These are phyloP conservation scores for Chromobotia macracanthus DNA, from an alignment of 2,797 vertebrate species.

Conservation along the genomic window DNA sequence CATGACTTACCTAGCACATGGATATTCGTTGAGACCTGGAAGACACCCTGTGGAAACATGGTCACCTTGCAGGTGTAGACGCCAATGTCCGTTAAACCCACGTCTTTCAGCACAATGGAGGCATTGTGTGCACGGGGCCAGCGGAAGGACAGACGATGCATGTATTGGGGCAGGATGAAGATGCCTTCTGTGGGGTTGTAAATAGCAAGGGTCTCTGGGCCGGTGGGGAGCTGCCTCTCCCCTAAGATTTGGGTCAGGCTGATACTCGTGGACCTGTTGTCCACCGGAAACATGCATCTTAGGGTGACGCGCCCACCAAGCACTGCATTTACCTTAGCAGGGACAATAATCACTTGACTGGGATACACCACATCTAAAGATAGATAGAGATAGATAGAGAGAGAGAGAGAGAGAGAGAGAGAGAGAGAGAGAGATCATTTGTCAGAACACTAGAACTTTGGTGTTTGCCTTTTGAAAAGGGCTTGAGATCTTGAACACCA, in stretches of 20 bases:
- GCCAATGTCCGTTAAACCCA: slow-evolving; percentile 91
- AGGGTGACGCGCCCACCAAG: slow-evolving; percentile 94
- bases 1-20: slow-evolving; percentile 91
- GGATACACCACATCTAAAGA: slow-evolving; percentile 76
- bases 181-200: slow-evolving; percentile 96
- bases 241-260: slow-evolving; percentile 93
- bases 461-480: slow-evolving; percentile 13
- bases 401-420: slow-evolving; percentile 38
- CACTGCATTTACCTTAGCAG: slow-evolving; percentile 87
- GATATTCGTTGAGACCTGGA: slow-evolving; percentile 87
- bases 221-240: slow-evolving; percentile 88
- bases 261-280: slow-evolving; percentile 83
- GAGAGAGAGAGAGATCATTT: slow-evolving; percentile 51
- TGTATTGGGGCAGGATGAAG: slow-evolving; percentile 87
- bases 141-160: slow-evolving; percentile 86
- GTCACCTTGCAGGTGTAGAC: slow-evolving; percentile 95
- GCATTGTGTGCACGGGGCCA: slow-evolving; percentile 89
- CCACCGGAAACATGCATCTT: slow-evolving; percentile 90
- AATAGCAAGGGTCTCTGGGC: slow-evolving; percentile 88
- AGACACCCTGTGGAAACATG: slow-evolving; percentile 95
- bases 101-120: slow-evolving; percentile 88
- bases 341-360: slow-evolving; percentile 89
- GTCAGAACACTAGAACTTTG: neutral
- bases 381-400: slow-evolving; percentile 47
- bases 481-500: slow-evolving; percentile 5